Percentiles rank a stretch among this genome's conserved stretches.
Conservation (phyloP, 1,140 invertebrate genomes). For the Drosophila lowei region DNA sequence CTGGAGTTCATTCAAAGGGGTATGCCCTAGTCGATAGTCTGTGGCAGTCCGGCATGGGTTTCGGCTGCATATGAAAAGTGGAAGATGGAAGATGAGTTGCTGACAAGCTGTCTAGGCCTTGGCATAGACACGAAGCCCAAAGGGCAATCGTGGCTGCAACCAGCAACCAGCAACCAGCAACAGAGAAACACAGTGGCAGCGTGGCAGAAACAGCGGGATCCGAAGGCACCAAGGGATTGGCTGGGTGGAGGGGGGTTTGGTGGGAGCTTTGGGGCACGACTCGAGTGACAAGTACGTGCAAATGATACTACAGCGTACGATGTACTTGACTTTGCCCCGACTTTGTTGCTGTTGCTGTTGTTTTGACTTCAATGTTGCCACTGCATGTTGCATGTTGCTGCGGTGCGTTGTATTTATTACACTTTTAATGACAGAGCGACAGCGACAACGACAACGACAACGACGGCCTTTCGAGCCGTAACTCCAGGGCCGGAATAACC, state of each 20-base stretch:
- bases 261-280: conserved; percentile 2
- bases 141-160: conserved; percentile 44
- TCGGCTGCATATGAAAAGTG: not conserved
- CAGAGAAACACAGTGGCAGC: conserved; percentile 9
- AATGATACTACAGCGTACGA: conserved; percentile 79
- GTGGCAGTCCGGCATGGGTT: no score
- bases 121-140: conserved; percentile 23
- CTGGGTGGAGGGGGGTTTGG: not conserved
- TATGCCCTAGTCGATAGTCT: no score
- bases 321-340: conserved; percentile 71
- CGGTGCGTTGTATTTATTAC: conserved; percentile 70
- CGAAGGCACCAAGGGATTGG: not conserved
- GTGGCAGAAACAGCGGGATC: no score
- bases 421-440: conserved; percentile 68
- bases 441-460: conserved; percentile 20
- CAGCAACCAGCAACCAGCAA: conserved; percentile 19
- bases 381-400: conserved; percentile 33
- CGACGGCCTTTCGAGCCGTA: conserved; percentile 14
- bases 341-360: conserved; percentile 28
- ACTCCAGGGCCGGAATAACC: conserved; percentile 27
- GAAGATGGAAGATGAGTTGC: conserved; percentile 10
- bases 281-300: conserved; percentile 77
- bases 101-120: conserved; percentile 53
- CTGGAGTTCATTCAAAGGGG: no score
- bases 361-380: conserved; percentile 11